Conservation (phyloP, 2,888 invertebrate species). For the Ectemnius continuus region DNA sequence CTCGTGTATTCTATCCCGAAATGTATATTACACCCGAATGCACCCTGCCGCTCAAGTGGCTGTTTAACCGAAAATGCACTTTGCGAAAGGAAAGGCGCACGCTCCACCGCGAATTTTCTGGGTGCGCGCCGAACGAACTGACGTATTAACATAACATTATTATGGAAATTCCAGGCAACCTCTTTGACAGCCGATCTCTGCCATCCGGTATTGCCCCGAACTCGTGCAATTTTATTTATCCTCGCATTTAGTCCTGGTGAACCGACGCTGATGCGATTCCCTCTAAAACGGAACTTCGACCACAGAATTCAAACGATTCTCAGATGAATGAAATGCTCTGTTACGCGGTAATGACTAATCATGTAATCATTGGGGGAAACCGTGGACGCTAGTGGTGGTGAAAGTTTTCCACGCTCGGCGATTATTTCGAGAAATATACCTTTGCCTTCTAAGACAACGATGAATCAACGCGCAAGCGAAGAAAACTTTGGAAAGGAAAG, state of each 20-base stretch:
- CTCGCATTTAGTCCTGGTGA: not conserved
- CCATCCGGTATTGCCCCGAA: not conserved
- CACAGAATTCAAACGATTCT: not conserved
- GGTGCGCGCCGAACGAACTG: conserved; percentile 13
- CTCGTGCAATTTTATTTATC: not conserved
- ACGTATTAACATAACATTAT: conserved; percentile 21
- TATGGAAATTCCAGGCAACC: conserved; percentile 24
- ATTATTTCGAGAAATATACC: not conserved
- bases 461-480: conserved; percentile 13
- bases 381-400: not conserved
- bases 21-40: conserved; percentile 14
- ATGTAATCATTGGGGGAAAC: not conserved
- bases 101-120: conserved; percentile 19
- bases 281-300: not conserved
- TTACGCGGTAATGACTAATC: not conserved
- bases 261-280: not conserved
- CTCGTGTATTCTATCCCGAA: conserved; percentile 45
- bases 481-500: conserved; percentile 28
- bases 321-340: not conserved
- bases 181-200: conserved; percentile 4
- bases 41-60: not conserved
- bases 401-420: no score
- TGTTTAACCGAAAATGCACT: conserved; percentile 9
- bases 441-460: not conserved
- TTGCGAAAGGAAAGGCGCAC: not conserved